Evolutionary conservation across 1,140 invertebrate genomes (phyloP).

Genomic region (Cotesia glomerata): DNA sequence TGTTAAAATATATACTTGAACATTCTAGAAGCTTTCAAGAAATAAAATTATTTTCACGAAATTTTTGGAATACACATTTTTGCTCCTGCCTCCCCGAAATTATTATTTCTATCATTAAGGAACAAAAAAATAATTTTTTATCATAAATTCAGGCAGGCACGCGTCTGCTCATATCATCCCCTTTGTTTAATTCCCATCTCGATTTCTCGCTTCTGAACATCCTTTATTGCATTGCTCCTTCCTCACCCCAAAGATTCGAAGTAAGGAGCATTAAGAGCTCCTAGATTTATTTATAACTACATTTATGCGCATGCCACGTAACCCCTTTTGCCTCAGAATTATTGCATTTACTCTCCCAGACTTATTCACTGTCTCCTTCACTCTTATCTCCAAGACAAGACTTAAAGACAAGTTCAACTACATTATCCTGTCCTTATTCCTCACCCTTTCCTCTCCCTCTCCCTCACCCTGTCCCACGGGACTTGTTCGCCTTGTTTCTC

Average conservation of each 20-base stretch:
- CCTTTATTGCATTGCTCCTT: constrained; percentile 14
- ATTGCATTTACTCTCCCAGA: constrained; percentile 57
- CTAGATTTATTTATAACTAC: constrained; percentile 66
- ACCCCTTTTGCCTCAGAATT: constrained; percentile 56
- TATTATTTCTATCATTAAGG: no score
- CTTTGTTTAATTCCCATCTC: not conserved
- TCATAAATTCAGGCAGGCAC: constrained; percentile 1
- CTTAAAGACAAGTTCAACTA: not conserved
- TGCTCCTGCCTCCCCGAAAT: no score
- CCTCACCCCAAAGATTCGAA: constrained; percentile 6
- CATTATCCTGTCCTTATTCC: not conserved
- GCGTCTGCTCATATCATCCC: constrained; percentile 22
- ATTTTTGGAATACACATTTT: no score
- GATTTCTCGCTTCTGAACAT: constrained; percentile 14
- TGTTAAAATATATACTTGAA: no score
- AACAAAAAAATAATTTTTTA: no score
- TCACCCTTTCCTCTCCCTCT: constrained; percentile 34
- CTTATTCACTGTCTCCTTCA: constrained; percentile 6
- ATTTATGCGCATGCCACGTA: constrained; percentile 61
- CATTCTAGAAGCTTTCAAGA: no score
- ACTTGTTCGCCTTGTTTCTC: constrained; percentile 11
- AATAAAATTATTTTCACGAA: no score
- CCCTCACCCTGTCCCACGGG: constrained; percentile 36
- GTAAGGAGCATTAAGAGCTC: constrained; percentile 60
- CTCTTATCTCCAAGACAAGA: constrained; percentile 3